A percentile compares a stretch with the other conserved stretches of the same genome.
Evolutionary conservation across 2,113 vertebrate genomes (phyloP).

Genomic region (Naja naja): DNA sequence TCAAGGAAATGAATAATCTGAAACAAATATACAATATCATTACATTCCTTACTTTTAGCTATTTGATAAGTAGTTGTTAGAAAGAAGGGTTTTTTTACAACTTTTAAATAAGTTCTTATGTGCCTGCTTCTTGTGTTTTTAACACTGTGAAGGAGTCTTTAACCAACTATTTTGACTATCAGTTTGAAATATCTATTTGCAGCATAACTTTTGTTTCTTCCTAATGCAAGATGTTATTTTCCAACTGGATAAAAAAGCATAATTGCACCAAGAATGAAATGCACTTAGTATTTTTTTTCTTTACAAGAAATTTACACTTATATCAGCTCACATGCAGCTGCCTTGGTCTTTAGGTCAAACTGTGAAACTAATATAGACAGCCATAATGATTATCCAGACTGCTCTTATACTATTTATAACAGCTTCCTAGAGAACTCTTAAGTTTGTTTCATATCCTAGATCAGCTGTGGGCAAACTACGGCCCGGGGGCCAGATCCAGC

Average conservation of each 20-base stretch:
- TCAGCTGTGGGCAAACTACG: no score
- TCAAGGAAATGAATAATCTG: background rate
- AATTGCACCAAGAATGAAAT: conserved; percentile 31
- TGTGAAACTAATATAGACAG: conserved; percentile 38
- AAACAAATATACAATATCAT: conserved; percentile 12
- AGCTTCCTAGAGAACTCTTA: conserved; percentile 29
- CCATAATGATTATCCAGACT: conserved; percentile 44
- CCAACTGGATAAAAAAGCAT: background rate
- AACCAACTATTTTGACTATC: background rate
- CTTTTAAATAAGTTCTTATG: background rate
- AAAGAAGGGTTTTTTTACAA: background rate
- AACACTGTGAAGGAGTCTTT: background rate
- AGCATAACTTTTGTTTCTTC: background rate
- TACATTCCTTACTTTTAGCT: background rate
- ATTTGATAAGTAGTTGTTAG: background rate
- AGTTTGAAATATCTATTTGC: background rate
- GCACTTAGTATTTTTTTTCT: conserved; percentile 21
- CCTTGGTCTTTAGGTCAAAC: conserved; percentile 11
- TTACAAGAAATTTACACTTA: conserved; percentile 34
- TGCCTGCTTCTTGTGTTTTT: background rate
- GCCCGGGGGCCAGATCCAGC: no score
- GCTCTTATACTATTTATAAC: conserved; percentile 21
- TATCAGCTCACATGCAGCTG: conserved; percentile 14
- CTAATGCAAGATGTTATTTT: conserved; percentile 14
- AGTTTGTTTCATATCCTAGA: background rate